Evolutionary conservation across 2,113 vertebrate genomes (phyloP), one percentile per base, ranked within the genome.

Genomic region (Anser brachyrhynchus): DNA sequence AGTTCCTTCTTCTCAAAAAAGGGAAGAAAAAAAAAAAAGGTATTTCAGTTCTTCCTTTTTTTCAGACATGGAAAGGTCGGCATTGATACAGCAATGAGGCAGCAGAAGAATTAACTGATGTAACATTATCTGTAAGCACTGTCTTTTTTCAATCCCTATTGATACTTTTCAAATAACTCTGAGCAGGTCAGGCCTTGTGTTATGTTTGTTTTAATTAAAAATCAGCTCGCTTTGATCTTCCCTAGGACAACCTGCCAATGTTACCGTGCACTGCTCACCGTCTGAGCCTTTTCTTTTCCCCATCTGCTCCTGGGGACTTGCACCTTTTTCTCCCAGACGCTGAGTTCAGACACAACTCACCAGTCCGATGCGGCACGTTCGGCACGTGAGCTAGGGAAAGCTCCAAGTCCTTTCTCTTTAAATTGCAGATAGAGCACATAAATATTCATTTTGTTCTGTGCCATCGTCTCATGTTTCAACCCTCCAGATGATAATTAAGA

Each of bases 401-500:
- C 62, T 91, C 77, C 37, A 44, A 92, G 79, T 90, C 64, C 31
- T 94, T 90, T 61, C 44, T 95, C 62, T 89, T 94, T 84, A 95
- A 93, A 81, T 72, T 90, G 39, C 73, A 82, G 95, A 54, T 71
- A 87, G 80, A 81, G 66, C 5, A 4, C 29, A 76, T 75, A 78
- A 79, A 90, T 88, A 83, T 92, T 94, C 59, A 79, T 97, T 88
- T 95, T 78, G 26, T 79, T 84, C 74, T 57, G 39, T 86, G 82
- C 75, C n/a, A 49, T 46, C 62, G 2, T 94, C 79, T 95, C 49
- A 25, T 84, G 72, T 90, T 87, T 86, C 93, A 89, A 43, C 67
- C 83, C 95, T 96, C 78, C 58, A 82, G 84, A 75, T 93, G 65
- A 89, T 95, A 97, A 77, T 92, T 97, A 93, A 95, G 93, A 92